Evolutionary conservation across 92 coral and sea anemone genomes (phyloP).

Genomic region (Paramuricea clavata): DNA sequence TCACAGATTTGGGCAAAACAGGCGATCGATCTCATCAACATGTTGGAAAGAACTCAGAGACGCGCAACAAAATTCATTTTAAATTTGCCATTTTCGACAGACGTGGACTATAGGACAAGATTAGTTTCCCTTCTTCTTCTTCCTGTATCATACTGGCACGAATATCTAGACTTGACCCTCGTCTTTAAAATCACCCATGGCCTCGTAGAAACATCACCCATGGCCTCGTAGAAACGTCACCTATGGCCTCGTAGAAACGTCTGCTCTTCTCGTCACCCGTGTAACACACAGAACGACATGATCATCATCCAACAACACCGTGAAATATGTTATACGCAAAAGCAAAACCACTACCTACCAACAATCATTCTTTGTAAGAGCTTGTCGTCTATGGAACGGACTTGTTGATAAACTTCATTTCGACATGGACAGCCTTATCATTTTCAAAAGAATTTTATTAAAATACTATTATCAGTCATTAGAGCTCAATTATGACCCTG

Average conservation of each 20-base stretch:
- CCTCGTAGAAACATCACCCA: no score
- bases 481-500: neutral
- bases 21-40: neutral
- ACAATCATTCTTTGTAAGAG: slow-evolving; percentile 35
- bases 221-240: slow-evolving; percentile 64
- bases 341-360: no score
- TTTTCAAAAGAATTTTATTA: neutral
- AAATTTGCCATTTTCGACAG: no score
- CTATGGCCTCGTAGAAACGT: no score
- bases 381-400: neutral
- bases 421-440: neutral
- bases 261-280: no score
- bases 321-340: slow-evolving; percentile 51
- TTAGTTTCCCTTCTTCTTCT: neutral
- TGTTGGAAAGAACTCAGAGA: no score
- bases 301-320: no score
- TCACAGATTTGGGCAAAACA: slow-evolving; percentile 13
- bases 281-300: no score
- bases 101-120: neutral
- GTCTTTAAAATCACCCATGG: no score
- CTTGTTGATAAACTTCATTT: neutral
- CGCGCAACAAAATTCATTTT: no score
- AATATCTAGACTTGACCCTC: no score
- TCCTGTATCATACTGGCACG: slow-evolving; percentile 50
- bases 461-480: no score